phyloP scores from a whole-genome alignment of 2,113 vertebrate genomes.

The Engystomops pustulosus region DNA sequence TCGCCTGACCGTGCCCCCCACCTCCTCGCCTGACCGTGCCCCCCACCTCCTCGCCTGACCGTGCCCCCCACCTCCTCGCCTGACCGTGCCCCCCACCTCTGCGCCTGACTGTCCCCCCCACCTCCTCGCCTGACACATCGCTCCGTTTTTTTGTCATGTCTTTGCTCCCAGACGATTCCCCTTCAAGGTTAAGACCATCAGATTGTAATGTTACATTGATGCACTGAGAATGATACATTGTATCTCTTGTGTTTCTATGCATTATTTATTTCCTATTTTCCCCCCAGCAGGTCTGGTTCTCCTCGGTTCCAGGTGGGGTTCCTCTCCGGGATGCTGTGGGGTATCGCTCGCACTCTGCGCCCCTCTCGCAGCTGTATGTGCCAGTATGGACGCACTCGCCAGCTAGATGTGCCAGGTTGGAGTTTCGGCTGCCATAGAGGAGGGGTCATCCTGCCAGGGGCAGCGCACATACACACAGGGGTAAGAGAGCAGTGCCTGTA shows the following conservation, averaged over 20 bases:
- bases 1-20: not conserved
- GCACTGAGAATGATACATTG: too few species aligned
- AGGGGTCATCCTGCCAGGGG: not conserved
- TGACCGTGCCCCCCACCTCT: not conserved
- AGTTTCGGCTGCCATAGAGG: not conserved
- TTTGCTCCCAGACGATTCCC: not conserved
- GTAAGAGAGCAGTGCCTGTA: too few species aligned
- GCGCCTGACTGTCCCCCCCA: not conserved
- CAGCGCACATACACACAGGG: constrained; percentile 44
- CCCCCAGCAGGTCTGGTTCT: too few species aligned
- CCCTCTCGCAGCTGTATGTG: constrained; percentile 64
- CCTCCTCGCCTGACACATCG: not conserved
- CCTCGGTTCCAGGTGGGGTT: not conserved
- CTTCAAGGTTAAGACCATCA: not conserved
- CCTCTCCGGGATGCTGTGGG: constrained; percentile 71
- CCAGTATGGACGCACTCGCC: constrained; percentile 66
- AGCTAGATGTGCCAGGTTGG: constrained; percentile 62
- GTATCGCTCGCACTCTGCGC: constrained; percentile 67
- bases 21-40: constrained; percentile 8
- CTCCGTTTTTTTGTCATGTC: not conserved
- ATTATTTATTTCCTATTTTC: too few species aligned
- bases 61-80: not conserved
- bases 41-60: constrained; percentile 30
- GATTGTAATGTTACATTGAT: too few species aligned
- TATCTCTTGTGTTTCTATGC: too few species aligned